phyloP scores from a whole-genome alignment of 2,888 invertebrate genomes.

The Balanococcus diminutus region DNA sequence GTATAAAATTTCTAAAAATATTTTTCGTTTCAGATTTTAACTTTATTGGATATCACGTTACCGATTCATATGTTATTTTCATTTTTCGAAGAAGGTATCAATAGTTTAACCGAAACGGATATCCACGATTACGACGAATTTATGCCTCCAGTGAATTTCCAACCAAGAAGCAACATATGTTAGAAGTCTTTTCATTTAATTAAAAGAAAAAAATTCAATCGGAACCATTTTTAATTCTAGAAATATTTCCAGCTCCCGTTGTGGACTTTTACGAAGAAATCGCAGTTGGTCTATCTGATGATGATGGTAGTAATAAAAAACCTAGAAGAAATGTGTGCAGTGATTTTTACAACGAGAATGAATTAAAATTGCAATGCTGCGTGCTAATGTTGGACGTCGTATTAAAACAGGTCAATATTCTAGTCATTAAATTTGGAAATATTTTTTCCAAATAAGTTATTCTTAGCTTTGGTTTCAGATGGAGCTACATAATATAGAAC shows the following conservation, averaged over 20 bases:
- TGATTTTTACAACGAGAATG: constrained; percentile 64
- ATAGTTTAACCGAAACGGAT: constrained; percentile 67
- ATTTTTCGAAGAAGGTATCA: constrained; percentile 87
- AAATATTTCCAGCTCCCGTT: constrained; percentile 61
- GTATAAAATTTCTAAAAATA: neutral
- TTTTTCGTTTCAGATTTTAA: constrained; percentile 69
- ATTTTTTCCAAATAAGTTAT: neutral
- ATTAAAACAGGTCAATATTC: constrained; percentile 78
- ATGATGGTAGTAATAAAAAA: constrained; percentile 68
- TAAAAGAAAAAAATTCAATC: neutral
- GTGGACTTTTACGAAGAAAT: constrained; percentile 67
- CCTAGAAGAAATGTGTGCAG: constrained; percentile 27
- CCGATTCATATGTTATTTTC: constrained; percentile 85
- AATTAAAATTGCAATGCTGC: constrained; percentile 88
- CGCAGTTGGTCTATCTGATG: constrained; percentile 73
- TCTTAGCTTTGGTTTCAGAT: constrained; percentile 64
- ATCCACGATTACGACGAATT: constrained; percentile 36
- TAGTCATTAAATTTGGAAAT: neutral
- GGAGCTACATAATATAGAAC: constrained; percentile 84
- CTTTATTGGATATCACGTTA: constrained; percentile 86
- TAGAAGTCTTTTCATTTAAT: neutral
- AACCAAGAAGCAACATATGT: constrained; percentile 37
- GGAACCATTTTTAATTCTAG: neutral
- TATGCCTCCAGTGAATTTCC: constrained; percentile 34
- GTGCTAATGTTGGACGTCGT: constrained; percentile 95